Evolutionary conservation across 2,797 vertebrate genomes (phyloP).

Genomic region (Epinephelus awoara): DNA sequence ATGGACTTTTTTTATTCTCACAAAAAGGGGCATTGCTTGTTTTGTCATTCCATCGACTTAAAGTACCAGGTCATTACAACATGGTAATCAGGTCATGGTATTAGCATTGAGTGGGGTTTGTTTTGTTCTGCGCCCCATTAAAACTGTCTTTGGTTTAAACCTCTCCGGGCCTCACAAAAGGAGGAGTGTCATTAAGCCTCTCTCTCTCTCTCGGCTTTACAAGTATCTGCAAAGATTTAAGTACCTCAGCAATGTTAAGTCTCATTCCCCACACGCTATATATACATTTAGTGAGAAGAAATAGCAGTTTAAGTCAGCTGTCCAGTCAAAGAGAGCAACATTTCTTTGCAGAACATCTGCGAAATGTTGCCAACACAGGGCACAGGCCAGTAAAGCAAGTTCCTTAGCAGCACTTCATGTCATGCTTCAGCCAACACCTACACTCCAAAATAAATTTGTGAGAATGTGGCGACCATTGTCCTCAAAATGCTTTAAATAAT

Average conservation of each 20-base stretch:
- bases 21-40: constrained; percentile 9
- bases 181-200: constrained; percentile 45
- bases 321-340: constrained; percentile 17
- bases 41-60: constrained; percentile 25
- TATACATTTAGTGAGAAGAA: constrained; percentile 30
- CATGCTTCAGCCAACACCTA: neutral
- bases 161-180: constrained; percentile 33
- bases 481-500: constrained; percentile 29
- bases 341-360: constrained; percentile 29
- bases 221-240: constrained; percentile 58
- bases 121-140: constrained; percentile 48
- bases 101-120: constrained; percentile 51
- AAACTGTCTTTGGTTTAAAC: constrained; percentile 52
- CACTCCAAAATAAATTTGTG: constrained; percentile 1
- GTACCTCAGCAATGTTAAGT: constrained; percentile 65
- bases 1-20: neutral
- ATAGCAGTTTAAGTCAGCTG: constrained; percentile 30
- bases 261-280: constrained; percentile 19
- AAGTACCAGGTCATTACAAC: constrained; percentile 32
- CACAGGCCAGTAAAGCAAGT: neutral
- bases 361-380: constrained; percentile 14
- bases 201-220: constrained; percentile 36
- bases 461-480: constrained; percentile 38
- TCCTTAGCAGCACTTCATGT: neutral
- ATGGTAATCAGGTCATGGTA: constrained; percentile 35